These are phyloP conservation scores for Nasonia vitripennis DNA, from an alignment of 1,140 invertebrate genomes.

Conservation along the genomic window DNA sequence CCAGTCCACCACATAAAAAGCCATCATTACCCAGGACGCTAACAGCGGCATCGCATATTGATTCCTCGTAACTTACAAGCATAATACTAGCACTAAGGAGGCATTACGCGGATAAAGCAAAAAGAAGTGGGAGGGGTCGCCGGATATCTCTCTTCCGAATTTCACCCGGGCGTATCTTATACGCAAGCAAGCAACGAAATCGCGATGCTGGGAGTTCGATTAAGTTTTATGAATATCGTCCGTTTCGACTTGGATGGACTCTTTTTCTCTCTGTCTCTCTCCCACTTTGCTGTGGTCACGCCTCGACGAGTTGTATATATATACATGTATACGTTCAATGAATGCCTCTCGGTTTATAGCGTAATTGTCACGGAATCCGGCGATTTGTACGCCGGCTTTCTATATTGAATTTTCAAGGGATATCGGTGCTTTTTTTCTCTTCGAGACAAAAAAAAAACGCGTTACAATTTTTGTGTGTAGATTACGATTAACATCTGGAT, in stretches of 20 bases:
- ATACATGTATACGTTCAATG: too few relatives aligned
- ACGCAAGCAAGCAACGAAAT: too few relatives aligned
- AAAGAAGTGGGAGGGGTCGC: background rate
- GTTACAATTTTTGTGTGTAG: too few relatives aligned
- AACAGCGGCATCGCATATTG: background rate
- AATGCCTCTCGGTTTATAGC: background rate
- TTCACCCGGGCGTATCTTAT: background rate
- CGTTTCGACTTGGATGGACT: background rate
- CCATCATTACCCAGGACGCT: background rate
- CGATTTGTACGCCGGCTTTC: background rate
- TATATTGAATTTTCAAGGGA: too few relatives aligned
- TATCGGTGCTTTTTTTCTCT: too few relatives aligned
- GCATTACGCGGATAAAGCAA: background rate
- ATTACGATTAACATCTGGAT: too few relatives aligned
- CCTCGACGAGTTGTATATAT: background rate
- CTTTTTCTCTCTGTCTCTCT: background rate
- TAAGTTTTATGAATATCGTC: background rate
- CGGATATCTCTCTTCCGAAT: too few relatives aligned
- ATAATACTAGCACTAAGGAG: background rate
- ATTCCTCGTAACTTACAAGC: background rate
- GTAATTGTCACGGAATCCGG: conserved; percentile 17
- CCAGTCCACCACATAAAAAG: background rate
- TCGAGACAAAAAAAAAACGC: too few relatives aligned
- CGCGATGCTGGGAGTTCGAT: too few relatives aligned
- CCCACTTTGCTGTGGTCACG: background rate